These are phyloP conservation scores for Chromoteleia sp. DNA, from an alignment of 2,888 invertebrate genomes.

Conservation along the genomic window DNA sequence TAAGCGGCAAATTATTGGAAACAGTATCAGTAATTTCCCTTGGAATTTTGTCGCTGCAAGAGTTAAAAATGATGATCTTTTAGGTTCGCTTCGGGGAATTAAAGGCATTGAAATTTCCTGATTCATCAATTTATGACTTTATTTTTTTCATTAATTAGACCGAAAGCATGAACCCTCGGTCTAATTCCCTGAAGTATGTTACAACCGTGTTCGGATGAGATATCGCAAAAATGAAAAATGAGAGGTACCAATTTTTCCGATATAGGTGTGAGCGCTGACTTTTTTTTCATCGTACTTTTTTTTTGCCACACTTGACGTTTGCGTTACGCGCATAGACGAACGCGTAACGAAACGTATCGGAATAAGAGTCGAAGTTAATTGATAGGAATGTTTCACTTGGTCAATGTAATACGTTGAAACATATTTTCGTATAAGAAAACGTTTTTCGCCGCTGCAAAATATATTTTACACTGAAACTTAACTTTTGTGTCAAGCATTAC, in stretches of 20 bases:
- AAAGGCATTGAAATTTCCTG: slow-evolving; percentile 20
- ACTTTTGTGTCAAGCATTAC: too few relatives aligned
- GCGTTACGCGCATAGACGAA: slow-evolving; percentile 16
- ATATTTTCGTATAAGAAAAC: slow-evolving; percentile 7
- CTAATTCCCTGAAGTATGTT: slow-evolving; percentile 65
- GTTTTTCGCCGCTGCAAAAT: too few relatives aligned
- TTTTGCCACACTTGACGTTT: slow-evolving; percentile 39
- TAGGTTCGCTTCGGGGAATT: background rate
- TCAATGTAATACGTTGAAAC: slow-evolving; percentile 8
- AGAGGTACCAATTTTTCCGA: slow-evolving; percentile 64
- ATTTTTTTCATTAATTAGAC: slow-evolving; percentile 47
- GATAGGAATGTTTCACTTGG: slow-evolving; percentile 43
- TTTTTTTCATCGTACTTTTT: slow-evolving; percentile 10
- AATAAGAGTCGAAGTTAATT: slow-evolving; percentile 50
- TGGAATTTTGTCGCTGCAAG: background rate
- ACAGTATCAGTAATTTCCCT: slow-evolving; percentile 1
- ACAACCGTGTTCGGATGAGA: slow-evolving; percentile 55
- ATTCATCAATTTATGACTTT: slow-evolving; percentile 40
- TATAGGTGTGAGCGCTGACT: slow-evolving; percentile 46
- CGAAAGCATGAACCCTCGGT: slow-evolving; percentile 19
- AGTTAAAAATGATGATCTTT: slow-evolving; percentile 9
- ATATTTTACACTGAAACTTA: too few relatives aligned
- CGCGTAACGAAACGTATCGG: slow-evolving; percentile 28
- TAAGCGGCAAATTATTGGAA: background rate
- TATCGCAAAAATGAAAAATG: slow-evolving; percentile 64